Percentiles rank a stretch among this genome's conserved stretches.
Conservation (phyloP, 2,888 invertebrate genomes). For the Trissolcus brochymenae region DNA sequence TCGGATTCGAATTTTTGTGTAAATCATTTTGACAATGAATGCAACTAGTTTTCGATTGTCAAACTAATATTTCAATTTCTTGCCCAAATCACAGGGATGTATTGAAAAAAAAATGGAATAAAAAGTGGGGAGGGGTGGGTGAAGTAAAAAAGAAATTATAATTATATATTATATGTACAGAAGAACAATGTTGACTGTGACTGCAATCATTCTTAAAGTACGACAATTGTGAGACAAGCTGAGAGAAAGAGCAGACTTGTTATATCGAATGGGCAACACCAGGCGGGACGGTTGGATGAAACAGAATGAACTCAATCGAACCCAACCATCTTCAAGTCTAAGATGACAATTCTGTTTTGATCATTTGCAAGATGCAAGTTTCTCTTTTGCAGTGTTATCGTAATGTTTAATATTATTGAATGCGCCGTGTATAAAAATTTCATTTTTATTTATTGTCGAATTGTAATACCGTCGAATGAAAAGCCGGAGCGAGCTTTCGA, state of each 20-base stretch:
- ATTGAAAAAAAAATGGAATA: slow-evolving; percentile 20
- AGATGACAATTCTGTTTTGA: no score
- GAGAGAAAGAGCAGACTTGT: slow-evolving; percentile 8
- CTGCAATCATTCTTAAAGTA: slow-evolving; percentile 73
- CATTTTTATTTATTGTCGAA: no score
- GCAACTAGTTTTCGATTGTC: not conserved
- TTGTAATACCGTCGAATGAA: no score
- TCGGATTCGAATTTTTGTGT: not conserved
- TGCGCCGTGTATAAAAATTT: no score
- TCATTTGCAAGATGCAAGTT: not conserved
- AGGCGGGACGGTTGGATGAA: slow-evolving; percentile 12
- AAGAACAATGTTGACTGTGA: slow-evolving; percentile 72
- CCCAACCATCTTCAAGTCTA: no score
- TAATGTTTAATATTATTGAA: no score
- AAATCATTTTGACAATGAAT: not conserved
- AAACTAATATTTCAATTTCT: slow-evolving; percentile 13
- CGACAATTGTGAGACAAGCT: slow-evolving; percentile 19
- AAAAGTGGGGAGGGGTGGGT: slow-evolving; percentile 21
- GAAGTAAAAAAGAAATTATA: slow-evolving; percentile 55
- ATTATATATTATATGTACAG: slow-evolving; percentile 64
- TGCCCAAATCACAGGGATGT: slow-evolving; percentile 19
- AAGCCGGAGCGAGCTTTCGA: not conserved
- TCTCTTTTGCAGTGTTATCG: no score
- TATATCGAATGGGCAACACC: slow-evolving; percentile 23
- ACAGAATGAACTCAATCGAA: slow-evolving; percentile 29